Conservation (phyloP, 2,113 vertebrate species). For the Alosa alosa region DNA sequence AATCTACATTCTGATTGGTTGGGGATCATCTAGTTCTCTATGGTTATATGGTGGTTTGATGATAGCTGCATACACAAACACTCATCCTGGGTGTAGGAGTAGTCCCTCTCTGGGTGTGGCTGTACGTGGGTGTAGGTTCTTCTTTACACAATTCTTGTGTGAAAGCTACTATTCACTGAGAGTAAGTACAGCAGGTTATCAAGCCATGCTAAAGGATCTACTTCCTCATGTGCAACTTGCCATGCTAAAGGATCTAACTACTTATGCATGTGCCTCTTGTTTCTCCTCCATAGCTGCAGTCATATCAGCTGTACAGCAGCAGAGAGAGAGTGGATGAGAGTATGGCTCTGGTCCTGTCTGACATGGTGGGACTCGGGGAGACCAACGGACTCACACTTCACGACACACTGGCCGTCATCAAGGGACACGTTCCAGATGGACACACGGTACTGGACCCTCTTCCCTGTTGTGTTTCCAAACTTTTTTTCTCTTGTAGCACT, state of each 20-base stretch:
- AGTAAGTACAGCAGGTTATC: too few relatives aligned
- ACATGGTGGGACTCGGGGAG: constrained; percentile 62
- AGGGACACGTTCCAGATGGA: constrained; percentile 68
- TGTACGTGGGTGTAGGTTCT: too few relatives aligned
- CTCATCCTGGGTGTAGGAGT: too few relatives aligned
- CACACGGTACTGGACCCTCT: constrained; percentile 53
- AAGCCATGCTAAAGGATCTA: too few relatives aligned
- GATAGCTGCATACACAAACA: too few relatives aligned
- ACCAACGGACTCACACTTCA: constrained; percentile 58
- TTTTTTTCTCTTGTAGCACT: too few relatives aligned
- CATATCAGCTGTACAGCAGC: constrained; percentile 51
- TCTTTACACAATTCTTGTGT: too few relatives aligned
- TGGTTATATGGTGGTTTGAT: too few relatives aligned
- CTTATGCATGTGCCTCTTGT: not conserved
- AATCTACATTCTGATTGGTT: not conserved
- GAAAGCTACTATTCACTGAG: too few relatives aligned
- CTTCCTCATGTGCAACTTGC: too few relatives aligned
- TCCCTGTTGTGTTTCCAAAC: not conserved
- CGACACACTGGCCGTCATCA: constrained; percentile 63
- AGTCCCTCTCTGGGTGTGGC: too few relatives aligned
- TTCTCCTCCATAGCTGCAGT: constrained; percentile 57
- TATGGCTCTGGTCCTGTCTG: constrained; percentile 59
- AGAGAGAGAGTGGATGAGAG: constrained; percentile 20
- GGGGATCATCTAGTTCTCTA: too few relatives aligned
- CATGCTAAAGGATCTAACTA: not conserved